A percentile compares a stretch with the other conserved stretches of the same genome.
Evolutionary conservation across 1,140 invertebrate genomes (phyloP).

Genomic region (Zaprionus ornatus): DNA sequence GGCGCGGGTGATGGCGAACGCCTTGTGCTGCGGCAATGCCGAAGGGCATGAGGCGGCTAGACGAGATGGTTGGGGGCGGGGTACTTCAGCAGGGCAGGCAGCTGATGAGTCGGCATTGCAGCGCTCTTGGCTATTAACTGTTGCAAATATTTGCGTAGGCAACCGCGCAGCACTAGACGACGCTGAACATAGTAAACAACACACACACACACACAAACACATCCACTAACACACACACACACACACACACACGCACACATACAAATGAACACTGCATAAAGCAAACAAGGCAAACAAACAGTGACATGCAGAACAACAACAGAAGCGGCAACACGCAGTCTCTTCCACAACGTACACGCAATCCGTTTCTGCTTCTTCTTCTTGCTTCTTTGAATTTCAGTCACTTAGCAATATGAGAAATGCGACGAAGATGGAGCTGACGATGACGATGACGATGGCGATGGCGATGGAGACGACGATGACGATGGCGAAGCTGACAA

Average conservation of each 20-base stretch:
- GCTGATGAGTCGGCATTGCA: slow-evolving; percentile 61
- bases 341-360: slow-evolving; percentile 7
- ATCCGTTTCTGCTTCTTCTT: not conserved
- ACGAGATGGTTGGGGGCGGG: slow-evolving; percentile 11
- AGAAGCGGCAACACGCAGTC: slow-evolving; percentile 1
- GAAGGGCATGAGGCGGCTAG: slow-evolving; percentile 45
- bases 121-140: slow-evolving; percentile 76
- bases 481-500: slow-evolving; percentile 7
- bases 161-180: slow-evolving; percentile 64
- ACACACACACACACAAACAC: slow-evolving; percentile 25
- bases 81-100: slow-evolving; percentile 1
- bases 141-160: slow-evolving; percentile 73
- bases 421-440: not conserved
- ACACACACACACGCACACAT: slow-evolving; percentile 54
- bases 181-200: slow-evolving; percentile 61
- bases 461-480: not conserved
- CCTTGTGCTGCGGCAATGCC: slow-evolving; percentile 26
- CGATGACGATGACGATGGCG: not conserved
- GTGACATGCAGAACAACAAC: slow-evolving; percentile 35
- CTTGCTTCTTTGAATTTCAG: slow-evolving; percentile 21
- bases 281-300: slow-evolving; percentile 39
- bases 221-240: slow-evolving; percentile 43
- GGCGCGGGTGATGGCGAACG: not conserved
- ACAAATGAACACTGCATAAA: slow-evolving; percentile 26
- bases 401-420: slow-evolving; percentile 38